Base-by-base conservation (phyloP, 2,888 invertebrate species). In the Alentia gelatinosa region DNA sequence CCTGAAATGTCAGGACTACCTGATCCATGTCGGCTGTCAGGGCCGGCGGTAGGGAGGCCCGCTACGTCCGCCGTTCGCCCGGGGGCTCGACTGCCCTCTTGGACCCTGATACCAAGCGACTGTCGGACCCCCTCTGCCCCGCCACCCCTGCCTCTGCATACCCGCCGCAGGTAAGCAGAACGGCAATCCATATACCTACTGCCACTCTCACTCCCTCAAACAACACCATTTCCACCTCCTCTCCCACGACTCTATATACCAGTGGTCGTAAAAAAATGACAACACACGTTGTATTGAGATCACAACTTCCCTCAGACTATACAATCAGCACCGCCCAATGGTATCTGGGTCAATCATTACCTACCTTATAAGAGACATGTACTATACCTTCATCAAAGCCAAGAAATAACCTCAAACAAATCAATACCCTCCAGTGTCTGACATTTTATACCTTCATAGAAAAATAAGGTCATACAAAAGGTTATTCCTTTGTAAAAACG, bases 1-100 rank as follows among this genome's bases (percentile, higher is more conserved):
- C 86, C 86, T 33, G 50, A 50, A 39, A 50, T 47, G 86, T 86
- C 86, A 47, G 33, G 86, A 42, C 47, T 33, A 50, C 47, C 30
- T 47, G 86, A 42, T 47, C 47, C 33, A 30, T 50, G 47, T 39
- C 19, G 19, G 47, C 30, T 86, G 86, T 42, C 47, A 42, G 42
- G 19, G 47, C 30, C 47, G 86, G 19, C 47, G n/a, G 42, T n/a
- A 56, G 56, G 56, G 56, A 56, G n/a, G 56, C 56, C 56, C 56
- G 19, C 56, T n/a, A 9, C 5, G 3, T 19, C 56, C 5, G 5
- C 56, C 19, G 9, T 56, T n/a, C 56, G 1, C 56, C 56, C 74
- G 12, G 33, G 74, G 30, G 74, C 74, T 19, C 74, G 74, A 33
- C 74, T 74, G 33, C 74, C 56, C 56, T 56, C 56, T 75, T 75